phyloP scores from a whole-genome alignment of 2,113 vertebrate genomes.

The Anarrhichthys ocellatus region DNA sequence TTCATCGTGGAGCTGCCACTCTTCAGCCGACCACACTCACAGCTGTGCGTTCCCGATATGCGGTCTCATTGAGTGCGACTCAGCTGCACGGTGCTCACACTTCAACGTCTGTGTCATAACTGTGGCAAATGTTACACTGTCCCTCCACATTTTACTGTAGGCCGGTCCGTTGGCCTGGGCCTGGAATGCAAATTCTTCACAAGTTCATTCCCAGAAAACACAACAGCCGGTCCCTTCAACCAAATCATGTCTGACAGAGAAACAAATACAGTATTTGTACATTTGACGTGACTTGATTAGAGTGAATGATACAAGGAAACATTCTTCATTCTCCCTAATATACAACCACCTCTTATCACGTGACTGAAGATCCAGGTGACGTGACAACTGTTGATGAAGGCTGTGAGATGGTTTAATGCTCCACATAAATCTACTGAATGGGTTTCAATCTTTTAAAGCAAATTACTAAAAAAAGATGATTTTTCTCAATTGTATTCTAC shows the following conservation, averaged over 20 bases:
- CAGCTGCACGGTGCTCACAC: slow-evolving; percentile 40
- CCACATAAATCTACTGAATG: not conserved
- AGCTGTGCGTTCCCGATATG: slow-evolving; percentile 27
- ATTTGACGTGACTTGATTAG: not conserved
- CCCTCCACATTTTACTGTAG: slow-evolving; percentile 62
- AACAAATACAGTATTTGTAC: not conserved
- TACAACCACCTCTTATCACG: not conserved
- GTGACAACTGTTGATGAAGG: not conserved
- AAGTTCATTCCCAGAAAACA: slow-evolving; percentile 23
- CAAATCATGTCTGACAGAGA: not conserved
- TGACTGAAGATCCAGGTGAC: not conserved
- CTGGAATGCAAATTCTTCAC: slow-evolving; percentile 31
- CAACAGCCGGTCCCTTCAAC: not conserved
- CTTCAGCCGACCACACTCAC: slow-evolving; percentile 21
- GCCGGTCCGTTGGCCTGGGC: slow-evolving; percentile 10
- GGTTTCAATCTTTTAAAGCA: too few species aligned
- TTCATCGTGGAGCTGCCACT: slow-evolving; percentile 48
- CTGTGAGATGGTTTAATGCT: not conserved
- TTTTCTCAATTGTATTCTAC: not conserved
- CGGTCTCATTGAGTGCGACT: slow-evolving; percentile 43
- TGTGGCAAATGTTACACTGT: slow-evolving; percentile 66
- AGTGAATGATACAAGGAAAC: not conserved
- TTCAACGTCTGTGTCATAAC: slow-evolving; percentile 40
- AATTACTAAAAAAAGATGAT: not conserved
- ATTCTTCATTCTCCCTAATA: not conserved